phyloP scores from a whole-genome alignment of 2,797 vertebrate genomes.

The Thalassophryne amazonica region DNA sequence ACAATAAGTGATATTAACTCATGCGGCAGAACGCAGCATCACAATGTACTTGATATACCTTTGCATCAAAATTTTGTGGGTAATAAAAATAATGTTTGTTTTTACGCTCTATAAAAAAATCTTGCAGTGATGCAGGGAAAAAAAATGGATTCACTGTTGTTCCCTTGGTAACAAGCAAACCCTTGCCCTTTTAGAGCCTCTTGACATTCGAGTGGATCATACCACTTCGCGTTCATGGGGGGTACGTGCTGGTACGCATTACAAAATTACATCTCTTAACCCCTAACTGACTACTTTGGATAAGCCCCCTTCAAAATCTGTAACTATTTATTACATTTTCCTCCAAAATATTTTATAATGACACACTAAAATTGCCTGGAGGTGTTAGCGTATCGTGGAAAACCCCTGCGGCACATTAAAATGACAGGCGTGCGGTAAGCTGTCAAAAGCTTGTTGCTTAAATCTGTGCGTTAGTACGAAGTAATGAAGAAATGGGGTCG shows the following conservation, averaged over 20 bases:
- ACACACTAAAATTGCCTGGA: background rate
- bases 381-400: background rate
- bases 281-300: rapidly evolving
- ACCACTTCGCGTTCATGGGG: constrained; percentile 51
- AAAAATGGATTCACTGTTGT: constrained; percentile 68
- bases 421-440: constrained; percentile 70
- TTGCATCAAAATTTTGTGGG: too few species aligned
- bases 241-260: background rate
- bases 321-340: too few species aligned
- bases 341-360: too few species aligned
- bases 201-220: constrained; percentile 71
- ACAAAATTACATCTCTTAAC: background rate
- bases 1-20: too few species aligned
- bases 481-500: constrained; percentile 51
- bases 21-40: too few species aligned
- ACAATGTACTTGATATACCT: too few species aligned
- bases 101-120: too few species aligned
- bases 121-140: too few species aligned
- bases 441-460: constrained; percentile 84
- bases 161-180: constrained; percentile 81
- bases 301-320: too few species aligned
- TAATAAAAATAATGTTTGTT: too few species aligned
- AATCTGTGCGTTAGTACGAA: constrained; percentile 71
- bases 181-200: constrained; percentile 76
- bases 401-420: constrained; percentile 36